These are phyloP conservation scores for Lamprotornis superbus DNA, from an alignment of 2,113 vertebrate species.

Conservation along the genomic window DNA sequence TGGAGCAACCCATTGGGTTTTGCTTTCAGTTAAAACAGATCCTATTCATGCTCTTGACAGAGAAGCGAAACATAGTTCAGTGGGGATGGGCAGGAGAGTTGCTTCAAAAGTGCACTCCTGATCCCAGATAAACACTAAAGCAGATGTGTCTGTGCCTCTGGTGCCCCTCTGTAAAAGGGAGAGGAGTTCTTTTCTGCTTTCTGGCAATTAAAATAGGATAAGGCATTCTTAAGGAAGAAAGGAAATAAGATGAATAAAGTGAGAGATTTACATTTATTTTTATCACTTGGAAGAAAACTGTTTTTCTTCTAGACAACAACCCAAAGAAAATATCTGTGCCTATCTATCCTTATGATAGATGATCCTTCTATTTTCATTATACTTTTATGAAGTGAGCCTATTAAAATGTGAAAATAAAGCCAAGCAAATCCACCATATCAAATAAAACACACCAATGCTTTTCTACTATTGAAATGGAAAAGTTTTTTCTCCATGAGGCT, in stretches of 20 bases:
- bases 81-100: not conserved
- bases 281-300: conserved; percentile 39
- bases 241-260: not conserved
- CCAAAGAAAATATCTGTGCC: conserved; percentile 10
- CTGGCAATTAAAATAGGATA: not conserved
- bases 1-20: not conserved
- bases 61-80: not conserved
- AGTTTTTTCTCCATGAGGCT: conserved; percentile 31
- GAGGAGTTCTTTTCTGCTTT: not conserved
- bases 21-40: not conserved
- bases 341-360: conserved; percentile 49
- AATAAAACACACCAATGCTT: conserved; percentile 62
- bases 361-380: conserved; percentile 73
- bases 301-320: conserved; percentile 60
- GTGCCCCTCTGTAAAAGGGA: not conserved
- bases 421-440: conserved; percentile 65
- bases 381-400: conserved; percentile 73
- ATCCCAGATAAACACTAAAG: not conserved
- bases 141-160: not conserved
- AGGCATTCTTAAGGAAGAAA: not conserved
- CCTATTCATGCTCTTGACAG: not conserved
- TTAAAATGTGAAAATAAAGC: conserved; percentile 74
- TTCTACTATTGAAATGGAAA: conserved; percentile 11
- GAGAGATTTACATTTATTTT: conserved; percentile 56
- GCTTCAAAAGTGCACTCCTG: not conserved